These are phyloP conservation scores for Tinea trinotella DNA, from an alignment of 2,888 invertebrate genomes.

Conservation along the genomic window DNA sequence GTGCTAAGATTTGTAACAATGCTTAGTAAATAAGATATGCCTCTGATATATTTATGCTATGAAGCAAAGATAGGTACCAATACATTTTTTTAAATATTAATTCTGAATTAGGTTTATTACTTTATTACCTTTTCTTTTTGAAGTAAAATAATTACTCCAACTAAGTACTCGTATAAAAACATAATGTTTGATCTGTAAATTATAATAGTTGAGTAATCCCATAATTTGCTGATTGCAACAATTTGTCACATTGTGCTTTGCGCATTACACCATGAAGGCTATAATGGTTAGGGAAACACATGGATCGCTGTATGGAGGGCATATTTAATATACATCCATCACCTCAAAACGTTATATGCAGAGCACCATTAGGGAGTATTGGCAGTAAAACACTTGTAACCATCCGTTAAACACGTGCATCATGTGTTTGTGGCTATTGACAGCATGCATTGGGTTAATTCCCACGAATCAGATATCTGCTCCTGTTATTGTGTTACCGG, in stretches of 20 bases:
- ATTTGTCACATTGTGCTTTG: constrained; percentile 56
- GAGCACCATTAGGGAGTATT: background rate
- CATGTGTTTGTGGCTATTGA: constrained; percentile 66
- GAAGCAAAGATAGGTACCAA: no score
- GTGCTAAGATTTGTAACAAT: no score
- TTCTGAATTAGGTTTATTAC: no score
- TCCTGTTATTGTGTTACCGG: constrained; percentile 42
- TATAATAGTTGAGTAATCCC: constrained; percentile 47
- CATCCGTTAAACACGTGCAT: constrained; percentile 8
- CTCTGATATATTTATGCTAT: no score
- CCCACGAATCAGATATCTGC: constrained; percentile 43
- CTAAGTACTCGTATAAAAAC: background rate
- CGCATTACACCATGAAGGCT: constrained; percentile 66
- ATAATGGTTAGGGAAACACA: constrained; percentile 62
- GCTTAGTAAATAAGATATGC: no score
- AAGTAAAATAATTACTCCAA: no score
- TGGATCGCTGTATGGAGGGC: constrained; percentile 47
- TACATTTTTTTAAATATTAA: no score
- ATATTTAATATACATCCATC: constrained; percentile 53
- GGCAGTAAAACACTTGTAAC: background rate
- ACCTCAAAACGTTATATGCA: background rate
- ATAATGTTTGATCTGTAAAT: constrained; percentile 9
- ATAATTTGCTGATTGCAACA: constrained; percentile 58
- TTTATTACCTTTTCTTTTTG: no score
- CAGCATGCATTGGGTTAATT: constrained; percentile 59